These are phyloP conservation scores for Hippocampus mohnikei DNA, from an alignment of 2,113 vertebrate genomes.

Conservation along the genomic window DNA sequence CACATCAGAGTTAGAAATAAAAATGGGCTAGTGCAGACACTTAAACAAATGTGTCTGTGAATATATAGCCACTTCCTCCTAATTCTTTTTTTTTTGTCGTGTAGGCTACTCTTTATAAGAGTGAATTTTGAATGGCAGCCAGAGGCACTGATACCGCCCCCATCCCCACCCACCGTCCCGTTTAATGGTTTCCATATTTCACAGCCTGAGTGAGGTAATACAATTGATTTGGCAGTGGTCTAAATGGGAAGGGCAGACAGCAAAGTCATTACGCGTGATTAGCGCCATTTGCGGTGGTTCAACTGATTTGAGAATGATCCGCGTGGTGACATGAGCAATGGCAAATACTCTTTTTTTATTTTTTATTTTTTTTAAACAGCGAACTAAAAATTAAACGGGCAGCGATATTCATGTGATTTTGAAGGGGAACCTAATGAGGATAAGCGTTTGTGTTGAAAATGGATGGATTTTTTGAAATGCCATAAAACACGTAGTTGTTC, in stretches of 20 bases:
- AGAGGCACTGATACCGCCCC: conserved; percentile 17
- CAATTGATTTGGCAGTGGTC: conserved; percentile 47
- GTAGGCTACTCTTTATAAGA: conserved; percentile 43
- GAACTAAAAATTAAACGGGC: conserved; percentile 13
- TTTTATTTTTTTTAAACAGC: background rate
- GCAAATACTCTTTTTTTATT: background rate
- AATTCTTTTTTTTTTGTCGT: conserved; percentile 28
- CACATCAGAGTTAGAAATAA: conserved; percentile 7
- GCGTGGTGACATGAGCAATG: conserved; percentile 36
- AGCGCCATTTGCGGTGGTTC: conserved; percentile 43
- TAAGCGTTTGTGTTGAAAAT: no score
- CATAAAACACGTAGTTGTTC: no score
- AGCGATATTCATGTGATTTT: conserved; percentile 3
- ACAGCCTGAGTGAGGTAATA: conserved; percentile 70
- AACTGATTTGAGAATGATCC: conserved; percentile 56
- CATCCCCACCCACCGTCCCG: conserved; percentile 1
- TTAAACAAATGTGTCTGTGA: background rate
- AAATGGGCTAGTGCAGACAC: background rate
- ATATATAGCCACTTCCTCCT: background rate
- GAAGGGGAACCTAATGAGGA: no score
- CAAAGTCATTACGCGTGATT: conserved; percentile 65
- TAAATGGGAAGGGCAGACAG: conserved; percentile 53
- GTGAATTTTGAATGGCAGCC: conserved; percentile 57
- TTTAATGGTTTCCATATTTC: conserved; percentile 75
- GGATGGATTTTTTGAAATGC: no score